These are phyloP conservation scores for Gallinago stenura DNA, from an alignment of 2,797 vertebrate species.

Conservation along the genomic window DNA sequence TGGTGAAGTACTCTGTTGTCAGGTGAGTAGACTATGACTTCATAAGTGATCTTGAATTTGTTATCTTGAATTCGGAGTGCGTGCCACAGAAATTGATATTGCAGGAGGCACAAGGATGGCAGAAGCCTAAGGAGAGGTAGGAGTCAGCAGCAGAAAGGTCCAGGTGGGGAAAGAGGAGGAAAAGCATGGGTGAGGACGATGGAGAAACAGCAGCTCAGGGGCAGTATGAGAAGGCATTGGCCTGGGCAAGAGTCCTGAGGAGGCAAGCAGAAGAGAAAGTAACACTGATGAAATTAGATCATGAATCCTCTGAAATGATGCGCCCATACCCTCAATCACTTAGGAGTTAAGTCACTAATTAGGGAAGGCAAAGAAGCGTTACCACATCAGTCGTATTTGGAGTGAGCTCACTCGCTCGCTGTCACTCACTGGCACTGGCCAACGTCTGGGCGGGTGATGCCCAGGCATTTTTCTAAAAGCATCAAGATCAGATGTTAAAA, in stretches of 20 bases:
- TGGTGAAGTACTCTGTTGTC: background rate
- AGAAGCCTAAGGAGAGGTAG: background rate
- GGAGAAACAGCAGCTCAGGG: background rate
- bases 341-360: background rate
- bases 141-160: background rate
- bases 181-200: rapidly evolving
- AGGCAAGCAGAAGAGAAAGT: background rate
- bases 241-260: background rate
- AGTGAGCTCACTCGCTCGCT: background rate
- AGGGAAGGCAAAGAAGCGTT: background rate
- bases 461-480: background rate
- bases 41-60: background rate
- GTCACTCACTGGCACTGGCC: background rate
- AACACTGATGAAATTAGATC: background rate
- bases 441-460: background rate
- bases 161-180: background rate
- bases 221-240: background rate
- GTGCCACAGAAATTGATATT: background rate
- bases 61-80: rapidly evolving
- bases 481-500: constrained; percentile 5
- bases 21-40: background rate
- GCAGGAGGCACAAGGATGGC: background rate
- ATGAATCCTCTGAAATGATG: background rate
- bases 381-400: background rate
- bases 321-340: background rate